Evolutionary conservation across 1,140 invertebrate species (phyloP), one percentile per base, ranked within the genome.

Genomic region (Hyphantria cunea): DNA sequence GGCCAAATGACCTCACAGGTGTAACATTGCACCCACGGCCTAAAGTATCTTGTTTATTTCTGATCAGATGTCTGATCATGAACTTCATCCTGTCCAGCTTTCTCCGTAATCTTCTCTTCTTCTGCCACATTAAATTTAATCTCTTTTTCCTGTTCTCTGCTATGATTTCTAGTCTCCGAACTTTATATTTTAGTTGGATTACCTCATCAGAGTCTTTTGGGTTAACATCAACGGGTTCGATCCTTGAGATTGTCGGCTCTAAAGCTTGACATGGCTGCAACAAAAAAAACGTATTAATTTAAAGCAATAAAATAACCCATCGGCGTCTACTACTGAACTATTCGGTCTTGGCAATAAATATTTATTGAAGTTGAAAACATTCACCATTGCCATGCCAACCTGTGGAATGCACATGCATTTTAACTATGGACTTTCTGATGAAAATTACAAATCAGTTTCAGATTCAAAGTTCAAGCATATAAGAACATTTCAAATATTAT

Each of bases 1-100:
- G 17, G 17, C 17, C 17, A 25, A 25, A 25, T 25, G 17, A 25
- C 17, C 17, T 25, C 17, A 25, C 17, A 25, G 17, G 17, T 25
- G 17, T 3, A 1, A 25, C 17, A 25, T 25, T 1, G 17, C 1
- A 25, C 17, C 17, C 17, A 3, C 17, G 17, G 17, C 17, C 17
- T 25, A 25, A 3, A 25, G 17, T 39, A 62, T 70, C 8, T 52
- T 76, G 70, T 34, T 76, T 84, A 58, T 70, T 63, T 47, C 66
- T 77, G 17, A 83, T 77, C 15, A 87, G 69, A 72, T 87, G 77
- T 59, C 78, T 74, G 13, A 87, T 70, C 48, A 85, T 52, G 37
- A 41, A 51, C 25, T 70, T 78, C 78, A 87, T 75, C 15, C 48
- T 61, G 8, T 79, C 67, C 14, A 84, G 11, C 59, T 83, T 84